Evolutionary conservation across 1,140 invertebrate genomes (phyloP).

Genomic region (Penaeus chinensis): DNA sequence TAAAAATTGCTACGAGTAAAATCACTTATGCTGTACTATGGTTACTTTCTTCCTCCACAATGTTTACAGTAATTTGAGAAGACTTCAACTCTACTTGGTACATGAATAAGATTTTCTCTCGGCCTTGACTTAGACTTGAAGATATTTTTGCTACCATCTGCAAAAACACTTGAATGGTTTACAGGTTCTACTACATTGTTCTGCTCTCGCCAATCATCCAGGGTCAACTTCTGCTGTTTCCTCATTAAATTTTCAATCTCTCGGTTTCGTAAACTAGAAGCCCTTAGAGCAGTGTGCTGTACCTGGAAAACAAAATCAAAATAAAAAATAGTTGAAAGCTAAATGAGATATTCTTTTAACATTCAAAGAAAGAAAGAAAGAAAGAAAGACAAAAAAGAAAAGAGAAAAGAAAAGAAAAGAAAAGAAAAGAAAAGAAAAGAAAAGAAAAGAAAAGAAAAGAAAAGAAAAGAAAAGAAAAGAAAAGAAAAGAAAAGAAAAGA

Average conservation of each 20-base stretch:
- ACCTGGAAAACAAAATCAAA: slow-evolving; percentile 7
- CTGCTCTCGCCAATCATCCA: slow-evolving; percentile 29
- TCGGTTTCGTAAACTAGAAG: slow-evolving; percentile 7
- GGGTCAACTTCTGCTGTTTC: slow-evolving; percentile 16
- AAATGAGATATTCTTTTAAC: no score
- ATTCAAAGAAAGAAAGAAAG: no score
- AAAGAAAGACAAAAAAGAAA: no score
- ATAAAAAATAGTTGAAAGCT: no score
- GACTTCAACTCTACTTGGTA: slow-evolving; percentile 7
- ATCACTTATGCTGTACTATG: no score
- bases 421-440: no score
- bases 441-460: no score
- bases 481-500: no score
- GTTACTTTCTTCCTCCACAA: slow-evolving; percentile 29
- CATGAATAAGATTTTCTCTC: not conserved
- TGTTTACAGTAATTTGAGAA: slow-evolving; percentile 32
- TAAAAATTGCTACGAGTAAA: no score
- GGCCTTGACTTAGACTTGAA: slow-evolving; percentile 9
- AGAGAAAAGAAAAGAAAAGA: no score
- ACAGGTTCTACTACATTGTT: not conserved
- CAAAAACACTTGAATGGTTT: slow-evolving; percentile 25
- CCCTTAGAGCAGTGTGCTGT: slow-evolving; percentile 9
- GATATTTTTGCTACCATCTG: slow-evolving; percentile 10
- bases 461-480: no score
- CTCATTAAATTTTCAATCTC: slow-evolving; percentile 24